Evolutionary conservation across 1,140 invertebrate genomes (phyloP).

Genomic region (Papilio machaon): DNA sequence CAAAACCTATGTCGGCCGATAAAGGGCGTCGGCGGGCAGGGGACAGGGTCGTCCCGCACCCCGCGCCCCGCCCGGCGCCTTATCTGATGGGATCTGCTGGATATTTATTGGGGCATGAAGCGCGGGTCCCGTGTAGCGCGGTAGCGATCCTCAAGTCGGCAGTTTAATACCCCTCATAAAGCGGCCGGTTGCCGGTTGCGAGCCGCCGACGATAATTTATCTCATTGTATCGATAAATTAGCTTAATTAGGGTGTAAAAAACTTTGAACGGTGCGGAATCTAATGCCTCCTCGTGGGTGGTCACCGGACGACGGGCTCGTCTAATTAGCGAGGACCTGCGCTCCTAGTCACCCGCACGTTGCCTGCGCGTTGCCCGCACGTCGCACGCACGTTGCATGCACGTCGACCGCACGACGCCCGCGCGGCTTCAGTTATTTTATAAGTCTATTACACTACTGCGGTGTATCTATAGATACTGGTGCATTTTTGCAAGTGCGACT

Average conservation of each 20-base stretch:
- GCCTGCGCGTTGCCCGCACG: background rate
- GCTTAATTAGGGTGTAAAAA: conserved; percentile 79
- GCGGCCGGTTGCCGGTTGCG: conserved; percentile 61
- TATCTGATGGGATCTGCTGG: conserved; percentile 71
- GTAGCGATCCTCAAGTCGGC: conserved; percentile 71
- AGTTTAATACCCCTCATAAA: conserved; percentile 77
- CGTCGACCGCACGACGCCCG: too few species aligned
- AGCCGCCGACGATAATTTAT: conserved; percentile 69
- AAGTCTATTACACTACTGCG: too few species aligned
- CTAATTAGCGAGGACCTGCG: conserved; percentile 49
- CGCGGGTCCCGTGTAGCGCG: conserved; percentile 62
- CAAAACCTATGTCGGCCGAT: conserved; percentile 16
- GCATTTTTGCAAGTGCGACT: too few species aligned
- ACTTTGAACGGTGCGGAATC: conserved; percentile 65
- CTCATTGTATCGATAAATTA: conserved; percentile 80
- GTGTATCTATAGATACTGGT: too few species aligned
- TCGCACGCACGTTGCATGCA: background rate
- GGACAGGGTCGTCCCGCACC: background rate
- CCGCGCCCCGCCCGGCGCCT: conserved; percentile 28
- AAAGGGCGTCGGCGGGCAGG: background rate
- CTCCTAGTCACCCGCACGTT: background rate
- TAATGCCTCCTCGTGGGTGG: conserved; percentile 69
- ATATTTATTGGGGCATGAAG: conserved; percentile 71
- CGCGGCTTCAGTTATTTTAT: too few species aligned
- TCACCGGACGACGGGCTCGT: conserved; percentile 47